Evolutionary conservation across 2,888 invertebrate genomes (phyloP), one percentile per base, ranked within the genome.

Genomic region (Pachycephus smyrnensis): DNA sequence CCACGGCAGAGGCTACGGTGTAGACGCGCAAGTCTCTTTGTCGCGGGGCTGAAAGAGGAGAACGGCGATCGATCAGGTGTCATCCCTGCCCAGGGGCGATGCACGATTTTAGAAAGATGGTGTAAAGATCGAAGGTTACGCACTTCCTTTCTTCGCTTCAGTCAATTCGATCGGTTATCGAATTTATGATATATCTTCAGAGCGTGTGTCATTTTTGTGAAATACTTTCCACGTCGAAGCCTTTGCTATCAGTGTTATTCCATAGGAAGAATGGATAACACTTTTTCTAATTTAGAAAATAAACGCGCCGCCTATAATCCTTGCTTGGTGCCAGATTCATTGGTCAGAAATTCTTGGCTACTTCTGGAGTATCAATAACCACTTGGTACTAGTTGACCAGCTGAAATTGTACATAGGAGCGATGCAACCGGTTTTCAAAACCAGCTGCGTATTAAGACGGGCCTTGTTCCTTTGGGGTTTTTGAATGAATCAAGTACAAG

Each of bases 51-150:
- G 71, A 75, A 68, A 75, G 82, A 77, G 82, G 81, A 79, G 79
- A 80, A 81, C 77, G 75, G 75, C 84, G 83, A 84, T 84, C 84
- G 84, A 84, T 84, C 83, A 82, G 80, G 80, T 84, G 82, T 82
- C 83, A 83, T 83, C 83, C 82, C 83, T 83, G 79, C 80, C 79
- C 75, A 80, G 81, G 83, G 79, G 79, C 76, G 78, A 75, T 78
- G 78, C 15, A 71, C 30, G 71, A 35, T 33, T 32, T 71, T 71
- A 35, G 30, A 71, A 71, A 30, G 71, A 71, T 33, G 71, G 71
- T 74, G 40, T 79, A 69, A 71, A 69, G 55, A 55, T 55, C 55
- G 55, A 55, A 55, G 55, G 55, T 55, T 23, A 55, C 55, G 55
- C 55, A 23, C 9, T 55, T 55, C 23, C 55, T 55, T 23, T 55